Evolutionary conservation across 2,113 vertebrate genomes (phyloP).

Genomic region (Cottus gobio): DNA sequence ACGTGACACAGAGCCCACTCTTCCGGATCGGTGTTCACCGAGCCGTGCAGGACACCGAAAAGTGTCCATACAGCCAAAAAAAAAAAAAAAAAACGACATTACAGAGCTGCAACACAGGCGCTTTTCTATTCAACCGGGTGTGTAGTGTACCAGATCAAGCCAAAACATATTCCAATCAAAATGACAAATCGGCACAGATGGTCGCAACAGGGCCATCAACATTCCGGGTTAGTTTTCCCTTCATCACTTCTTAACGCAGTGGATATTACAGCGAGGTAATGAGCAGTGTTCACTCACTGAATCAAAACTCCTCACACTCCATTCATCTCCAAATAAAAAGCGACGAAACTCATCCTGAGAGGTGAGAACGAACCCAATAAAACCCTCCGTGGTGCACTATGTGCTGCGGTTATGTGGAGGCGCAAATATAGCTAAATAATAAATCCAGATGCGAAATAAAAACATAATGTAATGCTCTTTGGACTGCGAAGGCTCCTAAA

Average conservation of each 20-base stretch:
- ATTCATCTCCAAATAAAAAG: slow-evolving; percentile 41
- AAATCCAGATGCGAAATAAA: slow-evolving; percentile 45
- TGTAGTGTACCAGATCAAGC: slow-evolving; percentile 9
- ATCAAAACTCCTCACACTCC: slow-evolving; percentile 35
- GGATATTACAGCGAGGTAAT: slow-evolving; percentile 53
- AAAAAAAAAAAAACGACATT: background rate
- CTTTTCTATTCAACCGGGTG: slow-evolving; percentile 15
- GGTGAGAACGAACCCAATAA: slow-evolving; percentile 57
- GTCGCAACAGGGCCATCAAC: slow-evolving; percentile 20
- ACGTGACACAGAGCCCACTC: slow-evolving; percentile 35
- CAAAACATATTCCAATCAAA: slow-evolving; percentile 22
- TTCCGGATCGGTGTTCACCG: slow-evolving; percentile 39
- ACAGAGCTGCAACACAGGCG: background rate
- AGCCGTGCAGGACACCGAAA: slow-evolving; percentile 15
- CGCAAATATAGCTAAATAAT: slow-evolving; percentile 54
- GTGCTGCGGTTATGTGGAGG: slow-evolving; percentile 40
- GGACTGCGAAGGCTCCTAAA: slow-evolving; percentile 29
- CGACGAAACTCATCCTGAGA: slow-evolving; percentile 26
- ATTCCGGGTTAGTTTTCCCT: slow-evolving; percentile 13
- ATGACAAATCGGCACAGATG: slow-evolving; percentile 30
- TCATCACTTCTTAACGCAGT: slow-evolving; percentile 18
- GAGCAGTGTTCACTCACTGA: slow-evolving; percentile 30
- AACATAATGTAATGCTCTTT: slow-evolving; percentile 60
- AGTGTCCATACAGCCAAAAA: slow-evolving; percentile 10
- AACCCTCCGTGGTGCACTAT: slow-evolving; percentile 4